These are phyloP conservation scores for Drosophila rufa DNA, from an alignment of 1,140 invertebrate species.

Conservation along the genomic window DNA sequence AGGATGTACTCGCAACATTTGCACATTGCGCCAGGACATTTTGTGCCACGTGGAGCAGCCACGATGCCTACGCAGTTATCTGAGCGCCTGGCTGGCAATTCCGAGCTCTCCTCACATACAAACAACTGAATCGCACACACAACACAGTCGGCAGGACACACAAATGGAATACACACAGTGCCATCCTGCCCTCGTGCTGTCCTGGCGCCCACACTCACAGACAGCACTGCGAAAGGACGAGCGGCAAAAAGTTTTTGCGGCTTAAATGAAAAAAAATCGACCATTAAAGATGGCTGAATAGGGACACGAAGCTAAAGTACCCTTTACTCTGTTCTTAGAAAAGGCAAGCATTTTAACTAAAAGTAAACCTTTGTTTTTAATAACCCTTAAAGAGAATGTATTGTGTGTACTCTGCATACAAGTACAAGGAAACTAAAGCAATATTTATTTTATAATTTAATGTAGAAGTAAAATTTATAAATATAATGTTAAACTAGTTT, in stretches of 20 bases:
- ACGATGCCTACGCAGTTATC: conserved; percentile 51
- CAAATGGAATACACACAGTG: conserved; percentile 13
- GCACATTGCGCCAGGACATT: conserved; percentile 36
- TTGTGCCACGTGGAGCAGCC: conserved; percentile 23
- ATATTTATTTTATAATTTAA: too few relatives aligned
- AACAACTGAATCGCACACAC: conserved; percentile 27
- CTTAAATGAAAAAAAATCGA: conserved; percentile 45
- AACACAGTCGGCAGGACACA: conserved; percentile 17
- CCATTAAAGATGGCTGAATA: neutral
- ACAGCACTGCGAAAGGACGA: conserved; percentile 28
- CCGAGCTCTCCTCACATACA: conserved; percentile 58
- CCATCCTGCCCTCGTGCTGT: neutral
- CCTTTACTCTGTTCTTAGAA: neutral
- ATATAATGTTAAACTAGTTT: too few relatives aligned
- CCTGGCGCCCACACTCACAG: conserved; percentile 17
- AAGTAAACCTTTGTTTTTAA: too few relatives aligned
- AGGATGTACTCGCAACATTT: conserved; percentile 33
- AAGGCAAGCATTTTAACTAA: neutral
- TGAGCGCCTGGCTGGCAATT: conserved; percentile 68
- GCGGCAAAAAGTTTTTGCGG: conserved; percentile 51
- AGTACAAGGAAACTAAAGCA: too few relatives aligned
- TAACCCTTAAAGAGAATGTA: too few relatives aligned
- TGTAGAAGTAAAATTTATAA: too few relatives aligned
- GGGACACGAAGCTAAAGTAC: conserved; percentile 2
- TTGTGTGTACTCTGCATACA: too few relatives aligned